Conservation (phyloP, 1,140 invertebrate species). For the Arctopsyche grandis region DNA sequence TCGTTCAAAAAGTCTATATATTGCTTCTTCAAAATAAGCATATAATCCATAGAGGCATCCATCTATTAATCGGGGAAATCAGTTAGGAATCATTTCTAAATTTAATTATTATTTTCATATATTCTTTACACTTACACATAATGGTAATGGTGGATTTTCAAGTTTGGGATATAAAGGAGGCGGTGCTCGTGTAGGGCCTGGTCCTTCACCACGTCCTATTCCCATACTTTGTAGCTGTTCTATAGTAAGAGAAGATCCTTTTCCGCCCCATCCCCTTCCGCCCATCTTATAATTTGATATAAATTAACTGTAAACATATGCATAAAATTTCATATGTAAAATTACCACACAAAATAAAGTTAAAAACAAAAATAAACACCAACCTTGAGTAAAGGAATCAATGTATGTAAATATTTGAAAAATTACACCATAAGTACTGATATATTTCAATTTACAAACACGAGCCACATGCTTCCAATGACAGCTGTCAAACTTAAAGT, state of each 20-base stretch:
- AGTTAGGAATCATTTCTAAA: constrained; percentile 2
- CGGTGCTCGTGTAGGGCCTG: constrained; percentile 59
- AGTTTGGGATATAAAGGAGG: constrained; percentile 65
- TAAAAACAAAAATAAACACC: too few species aligned
- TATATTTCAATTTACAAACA: not conserved
- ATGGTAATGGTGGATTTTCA: constrained; percentile 61
- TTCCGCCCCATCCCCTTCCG: constrained; percentile 62
- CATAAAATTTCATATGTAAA: too few species aligned
- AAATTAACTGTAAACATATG: too few species aligned
- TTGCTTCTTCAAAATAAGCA: constrained; percentile 65
- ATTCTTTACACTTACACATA: constrained; percentile 54
- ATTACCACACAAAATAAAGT: too few species aligned
- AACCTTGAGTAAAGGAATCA: too few species aligned
- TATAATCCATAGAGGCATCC: constrained; percentile 64
- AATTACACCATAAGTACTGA: too few species aligned
- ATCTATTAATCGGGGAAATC: constrained; percentile 41
- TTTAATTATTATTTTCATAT: too few species aligned
- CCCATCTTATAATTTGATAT: constrained; percentile 56
- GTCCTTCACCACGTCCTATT: constrained; percentile 61
- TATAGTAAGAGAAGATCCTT: constrained; percentile 61
- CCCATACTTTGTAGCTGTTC: constrained; percentile 64
- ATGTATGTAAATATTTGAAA: too few species aligned
- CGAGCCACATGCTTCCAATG: not conserved
- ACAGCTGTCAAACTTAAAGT: not conserved
- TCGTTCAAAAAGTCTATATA: constrained; percentile 65